Conservation (phyloP, 2,113 vertebrate genomes). For the Phaethornis superciliosus region DNA sequence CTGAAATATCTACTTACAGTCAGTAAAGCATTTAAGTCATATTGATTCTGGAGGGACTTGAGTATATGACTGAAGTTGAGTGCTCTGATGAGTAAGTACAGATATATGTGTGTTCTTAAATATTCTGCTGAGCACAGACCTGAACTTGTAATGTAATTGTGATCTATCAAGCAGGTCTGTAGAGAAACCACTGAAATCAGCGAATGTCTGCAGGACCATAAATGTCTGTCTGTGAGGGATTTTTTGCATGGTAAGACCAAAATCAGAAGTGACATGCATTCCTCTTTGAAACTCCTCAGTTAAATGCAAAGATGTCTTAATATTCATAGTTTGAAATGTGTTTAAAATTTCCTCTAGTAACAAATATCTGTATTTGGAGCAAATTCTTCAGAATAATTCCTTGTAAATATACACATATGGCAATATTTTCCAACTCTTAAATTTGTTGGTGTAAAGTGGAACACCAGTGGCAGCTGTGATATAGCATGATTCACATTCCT, state of each 20-base stretch:
- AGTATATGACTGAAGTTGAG: neutral
- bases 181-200: conserved; percentile 34
- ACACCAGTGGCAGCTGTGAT: neutral
- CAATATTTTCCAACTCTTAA: neutral
- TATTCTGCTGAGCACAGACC: conserved; percentile 42
- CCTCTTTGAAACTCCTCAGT: neutral
- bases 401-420: neutral
- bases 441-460: neutral
- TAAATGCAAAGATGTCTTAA: neutral
- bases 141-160: neutral
- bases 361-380: neutral
- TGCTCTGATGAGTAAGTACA: neutral
- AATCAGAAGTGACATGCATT: neutral
- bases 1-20: neutral
- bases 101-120: conserved; percentile 28
- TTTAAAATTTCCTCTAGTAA: neutral
- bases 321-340: neutral
- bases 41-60: conserved; percentile 14
- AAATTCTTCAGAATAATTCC: neutral
- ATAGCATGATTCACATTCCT: neutral
- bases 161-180: neutral
- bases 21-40: neutral
- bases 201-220: neutral
- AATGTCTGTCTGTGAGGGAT: neutral
- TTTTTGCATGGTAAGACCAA: neutral